These are phyloP conservation scores for Thamnophis sirtalis DNA, from an alignment of 2,113 vertebrate genomes.

Conservation along the genomic window DNA sequence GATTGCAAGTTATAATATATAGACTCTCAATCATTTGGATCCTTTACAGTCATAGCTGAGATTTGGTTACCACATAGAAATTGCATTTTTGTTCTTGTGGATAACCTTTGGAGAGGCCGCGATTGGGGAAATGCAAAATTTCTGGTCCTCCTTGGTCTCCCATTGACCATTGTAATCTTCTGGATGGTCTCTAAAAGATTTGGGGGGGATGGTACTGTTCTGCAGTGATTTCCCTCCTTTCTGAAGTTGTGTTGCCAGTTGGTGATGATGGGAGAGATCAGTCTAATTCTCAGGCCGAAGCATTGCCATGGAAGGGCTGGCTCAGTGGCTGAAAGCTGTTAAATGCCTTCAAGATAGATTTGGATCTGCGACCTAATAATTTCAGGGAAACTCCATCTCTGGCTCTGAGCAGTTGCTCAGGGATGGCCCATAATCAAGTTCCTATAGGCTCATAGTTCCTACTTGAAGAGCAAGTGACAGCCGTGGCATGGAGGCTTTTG, in stretches of 20 bases:
- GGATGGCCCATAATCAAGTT: not conserved
- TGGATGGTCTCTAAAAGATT: not conserved
- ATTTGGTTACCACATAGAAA: not conserved
- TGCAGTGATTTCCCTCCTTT: not conserved
- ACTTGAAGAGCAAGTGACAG: not conserved
- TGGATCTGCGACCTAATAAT: not conserved
- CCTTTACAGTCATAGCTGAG: not conserved
- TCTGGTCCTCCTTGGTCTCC: not conserved
- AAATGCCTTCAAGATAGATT: not conserved
- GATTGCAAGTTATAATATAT: conserved; percentile 24
- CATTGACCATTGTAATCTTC: not conserved
- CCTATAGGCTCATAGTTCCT: not conserved
- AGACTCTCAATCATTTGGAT: not conserved
- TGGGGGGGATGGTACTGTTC: not conserved
- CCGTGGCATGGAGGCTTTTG: not conserved
- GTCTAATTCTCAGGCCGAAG: not conserved
- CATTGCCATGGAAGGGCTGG: not conserved
- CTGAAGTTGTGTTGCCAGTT: not conserved
- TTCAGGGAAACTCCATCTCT: not conserved
- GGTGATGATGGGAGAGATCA: not conserved
- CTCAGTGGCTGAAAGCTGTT: not conserved
- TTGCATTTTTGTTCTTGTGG: not conserved
- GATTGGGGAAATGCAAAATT: not conserved
- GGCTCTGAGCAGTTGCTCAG: not conserved
- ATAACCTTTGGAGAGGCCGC: not conserved